phyloP scores from a whole-genome alignment of 2,113 vertebrate species.

The Diphyllodes magnificus region DNA sequence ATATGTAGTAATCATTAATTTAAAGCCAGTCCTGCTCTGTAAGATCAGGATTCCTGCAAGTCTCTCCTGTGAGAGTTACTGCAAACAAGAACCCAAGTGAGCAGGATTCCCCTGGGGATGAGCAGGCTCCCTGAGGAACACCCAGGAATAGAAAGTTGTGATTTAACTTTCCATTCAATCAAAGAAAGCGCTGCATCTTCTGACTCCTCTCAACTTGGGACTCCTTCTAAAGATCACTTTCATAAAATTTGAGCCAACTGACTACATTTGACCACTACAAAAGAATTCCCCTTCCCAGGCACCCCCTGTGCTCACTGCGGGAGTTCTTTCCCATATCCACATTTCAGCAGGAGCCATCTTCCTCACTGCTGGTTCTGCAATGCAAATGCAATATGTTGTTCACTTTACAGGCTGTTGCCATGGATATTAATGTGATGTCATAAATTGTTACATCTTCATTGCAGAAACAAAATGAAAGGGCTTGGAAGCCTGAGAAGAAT shows the following conservation, averaged over 20 bases:
- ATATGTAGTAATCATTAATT: background rate
- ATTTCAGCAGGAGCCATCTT: constrained; percentile 11
- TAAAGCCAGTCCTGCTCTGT: background rate
- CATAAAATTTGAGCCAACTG: background rate
- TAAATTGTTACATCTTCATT: constrained; percentile 59
- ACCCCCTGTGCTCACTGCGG: background rate
- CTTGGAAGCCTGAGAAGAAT: background rate
- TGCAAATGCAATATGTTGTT: constrained; percentile 52
- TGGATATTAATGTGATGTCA: constrained; percentile 57
- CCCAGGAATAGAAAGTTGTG: background rate
- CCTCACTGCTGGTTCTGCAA: constrained; percentile 16
- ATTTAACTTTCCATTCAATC: background rate
- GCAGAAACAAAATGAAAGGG: constrained; percentile 39
- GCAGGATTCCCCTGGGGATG: background rate
- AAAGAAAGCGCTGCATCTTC: background rate
- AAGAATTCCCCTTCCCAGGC: background rate
- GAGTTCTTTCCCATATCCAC: background rate
- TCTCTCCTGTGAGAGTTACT: background rate
- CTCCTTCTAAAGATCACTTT: background rate
- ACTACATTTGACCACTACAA: background rate
- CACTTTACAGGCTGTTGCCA: constrained; percentile 48
- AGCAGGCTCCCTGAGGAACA: background rate
- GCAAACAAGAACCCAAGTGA: background rate
- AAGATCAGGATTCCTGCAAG: background rate
- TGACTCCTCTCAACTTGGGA: background rate